A percentile compares a stretch with the other conserved stretches of the same genome.
These are phyloP conservation scores for Operophtera brumata DNA, from an alignment of 2,888 invertebrate genomes.

Conservation along the genomic window DNA sequence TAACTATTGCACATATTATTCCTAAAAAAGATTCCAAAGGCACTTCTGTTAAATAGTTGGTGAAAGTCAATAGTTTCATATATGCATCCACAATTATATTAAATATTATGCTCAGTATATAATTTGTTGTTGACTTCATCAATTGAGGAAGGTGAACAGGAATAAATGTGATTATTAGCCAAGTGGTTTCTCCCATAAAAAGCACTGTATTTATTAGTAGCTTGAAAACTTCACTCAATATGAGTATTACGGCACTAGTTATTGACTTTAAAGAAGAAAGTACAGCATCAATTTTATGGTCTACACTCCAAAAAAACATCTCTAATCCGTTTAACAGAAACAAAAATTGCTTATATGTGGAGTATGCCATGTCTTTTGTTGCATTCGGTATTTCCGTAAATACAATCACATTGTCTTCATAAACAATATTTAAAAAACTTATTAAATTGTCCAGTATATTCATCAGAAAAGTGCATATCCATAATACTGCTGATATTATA, in stretches of 20 bases:
- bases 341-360: conserved; percentile 23
- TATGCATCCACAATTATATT: conserved; percentile 51
- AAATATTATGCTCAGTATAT: conserved; percentile 42
- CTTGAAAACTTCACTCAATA: conserved; percentile 52
- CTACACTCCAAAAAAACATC: conserved; percentile 37
- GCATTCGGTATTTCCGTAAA: conserved; percentile 66
- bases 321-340: conserved; percentile 43
- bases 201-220: conserved; percentile 55
- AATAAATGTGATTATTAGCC: conserved; percentile 68
- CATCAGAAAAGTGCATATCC: conserved; percentile 42
- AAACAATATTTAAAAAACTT: conserved; percentile 64
- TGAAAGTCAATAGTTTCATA: conserved; percentile 59
- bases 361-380: conserved; percentile 35
- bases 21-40: conserved; percentile 72
- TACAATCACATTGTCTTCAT: conserved; percentile 66
- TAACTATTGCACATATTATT: conserved; percentile 60
- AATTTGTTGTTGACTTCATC: conserved; percentile 44
- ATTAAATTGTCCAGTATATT: conserved; percentile 44
- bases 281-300: conserved; percentile 39
- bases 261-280: conserved; percentile 43
- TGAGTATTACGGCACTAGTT: conserved; percentile 39
- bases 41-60: conserved; percentile 72
- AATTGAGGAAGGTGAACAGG: conserved; percentile 66
- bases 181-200: conserved; percentile 62
- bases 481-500: conserved; percentile 54